Evolutionary conservation across 2,888 invertebrate genomes (phyloP).

Genomic region (Drepana falcataria): DNA sequence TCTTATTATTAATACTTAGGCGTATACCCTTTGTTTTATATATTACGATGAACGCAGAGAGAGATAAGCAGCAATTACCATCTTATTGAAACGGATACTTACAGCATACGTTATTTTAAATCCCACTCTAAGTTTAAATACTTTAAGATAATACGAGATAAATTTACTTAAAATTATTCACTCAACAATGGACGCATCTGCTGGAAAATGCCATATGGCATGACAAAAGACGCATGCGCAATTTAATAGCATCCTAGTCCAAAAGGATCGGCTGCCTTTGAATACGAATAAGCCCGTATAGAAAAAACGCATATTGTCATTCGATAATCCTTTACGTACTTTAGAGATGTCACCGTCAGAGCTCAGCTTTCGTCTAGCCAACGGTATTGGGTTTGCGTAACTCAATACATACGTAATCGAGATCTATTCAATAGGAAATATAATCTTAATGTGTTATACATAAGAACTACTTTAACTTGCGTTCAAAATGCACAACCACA

Average conservation of each 20-base stretch:
- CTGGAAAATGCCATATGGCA: constrained; percentile 71
- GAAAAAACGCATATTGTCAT: constrained; percentile 72
- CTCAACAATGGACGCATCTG: constrained; percentile 67
- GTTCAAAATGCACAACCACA: constrained; percentile 48
- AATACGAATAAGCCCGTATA: constrained; percentile 53
- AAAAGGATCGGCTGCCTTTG: constrained; percentile 59
- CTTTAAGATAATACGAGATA: constrained; percentile 38
- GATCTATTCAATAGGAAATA: constrained; percentile 15
- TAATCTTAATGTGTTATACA: constrained; percentile 30
- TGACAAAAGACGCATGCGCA: constrained; percentile 72
- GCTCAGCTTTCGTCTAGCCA: constrained; percentile 74
- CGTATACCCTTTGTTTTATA: too few relatives aligned
- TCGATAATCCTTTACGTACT: constrained; percentile 76
- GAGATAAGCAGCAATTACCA: not conserved
- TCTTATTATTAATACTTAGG: too few relatives aligned
- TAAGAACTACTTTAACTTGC: constrained; percentile 41
- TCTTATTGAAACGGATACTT: not conserved
- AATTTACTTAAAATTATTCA: constrained; percentile 45
- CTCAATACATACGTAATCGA: constrained; percentile 60
- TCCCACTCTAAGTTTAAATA: constrained; percentile 25
- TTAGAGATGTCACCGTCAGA: constrained; percentile 72
- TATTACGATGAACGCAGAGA: too few relatives aligned
- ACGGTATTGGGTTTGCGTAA: constrained; percentile 76
- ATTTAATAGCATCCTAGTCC: constrained; percentile 74
- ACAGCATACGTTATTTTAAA: constrained; percentile 21